Percentiles rank a stretch among this genome's conserved stretches.
These are phyloP conservation scores for Ctenicera cuprea DNA, from an alignment of 2,888 invertebrate species.

Conservation along the genomic window DNA sequence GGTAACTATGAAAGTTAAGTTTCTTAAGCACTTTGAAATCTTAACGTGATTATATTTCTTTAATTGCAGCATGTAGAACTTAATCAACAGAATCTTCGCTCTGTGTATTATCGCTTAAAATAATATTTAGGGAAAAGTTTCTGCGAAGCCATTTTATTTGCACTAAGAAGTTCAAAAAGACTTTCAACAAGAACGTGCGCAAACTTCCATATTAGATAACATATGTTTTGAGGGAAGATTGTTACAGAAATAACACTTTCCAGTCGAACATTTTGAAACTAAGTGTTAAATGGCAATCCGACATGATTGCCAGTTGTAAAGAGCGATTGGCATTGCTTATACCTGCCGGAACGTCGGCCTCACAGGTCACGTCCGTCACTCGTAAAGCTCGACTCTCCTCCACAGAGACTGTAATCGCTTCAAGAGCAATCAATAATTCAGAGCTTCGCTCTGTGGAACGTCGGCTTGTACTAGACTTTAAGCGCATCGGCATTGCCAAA, in stretches of 20 bases:
- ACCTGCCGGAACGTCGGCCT: slow-evolving; percentile 45
- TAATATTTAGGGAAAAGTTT: not conserved
- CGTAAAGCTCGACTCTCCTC: slow-evolving; percentile 48
- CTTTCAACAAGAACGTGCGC: slow-evolving; percentile 11
- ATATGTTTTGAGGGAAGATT: slow-evolving; percentile 10
- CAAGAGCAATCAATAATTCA: slow-evolving; percentile 61
- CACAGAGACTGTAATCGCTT: slow-evolving; percentile 54
- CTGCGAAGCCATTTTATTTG: slow-evolving; percentile 4
- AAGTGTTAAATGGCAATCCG: slow-evolving; percentile 46
- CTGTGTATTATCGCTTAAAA: not conserved
- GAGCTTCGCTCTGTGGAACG: slow-evolving; percentile 54
- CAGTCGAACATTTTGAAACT: slow-evolving; percentile 34
- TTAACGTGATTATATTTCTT: too few species aligned
- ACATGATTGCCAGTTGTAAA: slow-evolving; percentile 49
- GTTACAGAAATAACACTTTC: slow-evolving; percentile 36
- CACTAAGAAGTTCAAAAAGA: slow-evolving; percentile 27
- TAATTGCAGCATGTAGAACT: too few species aligned
- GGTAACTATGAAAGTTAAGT: too few species aligned
- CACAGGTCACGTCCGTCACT: slow-evolving; percentile 58
- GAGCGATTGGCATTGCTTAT: slow-evolving; percentile 46
- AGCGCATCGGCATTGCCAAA: slow-evolving; percentile 47
- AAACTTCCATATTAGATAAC: slow-evolving; percentile 15
- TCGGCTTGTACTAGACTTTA: slow-evolving; percentile 50
- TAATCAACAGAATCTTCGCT: too few species aligned
- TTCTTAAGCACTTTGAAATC: too few species aligned